Evolutionary conservation across 2,888 invertebrate species (phyloP).

Genomic region (Chironomus riparius): DNA sequence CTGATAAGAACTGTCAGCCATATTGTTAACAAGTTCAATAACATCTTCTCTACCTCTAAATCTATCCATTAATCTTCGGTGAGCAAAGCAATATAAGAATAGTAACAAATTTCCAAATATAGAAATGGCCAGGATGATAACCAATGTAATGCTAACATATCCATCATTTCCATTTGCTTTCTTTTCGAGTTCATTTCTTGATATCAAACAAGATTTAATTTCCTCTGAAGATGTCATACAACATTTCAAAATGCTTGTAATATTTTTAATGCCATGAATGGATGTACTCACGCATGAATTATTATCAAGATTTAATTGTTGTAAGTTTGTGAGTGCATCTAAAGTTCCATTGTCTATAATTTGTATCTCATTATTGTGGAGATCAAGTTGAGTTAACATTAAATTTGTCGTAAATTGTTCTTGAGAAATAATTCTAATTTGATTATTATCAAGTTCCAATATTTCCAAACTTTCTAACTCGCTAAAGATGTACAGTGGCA

Average conservation of each 20-base stretch:
- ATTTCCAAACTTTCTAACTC: not conserved
- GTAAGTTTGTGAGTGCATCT: not conserved
- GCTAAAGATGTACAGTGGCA: not conserved
- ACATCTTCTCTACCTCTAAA: not conserved
- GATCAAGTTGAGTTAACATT: not conserved
- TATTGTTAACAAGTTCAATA: not conserved
- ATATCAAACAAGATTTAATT: not conserved
- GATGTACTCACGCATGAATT: not conserved
- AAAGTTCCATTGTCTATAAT: constrained; percentile 1
- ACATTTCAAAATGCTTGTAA: not conserved
- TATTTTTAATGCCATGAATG: not conserved
- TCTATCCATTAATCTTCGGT: not conserved
- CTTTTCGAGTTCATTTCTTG: not conserved
- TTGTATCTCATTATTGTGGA: not conserved
- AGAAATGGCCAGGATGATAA: not conserved
- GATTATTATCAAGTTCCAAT: constrained; percentile 9
- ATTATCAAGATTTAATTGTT: not conserved
- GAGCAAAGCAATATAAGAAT: not conserved
- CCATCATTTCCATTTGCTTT: not conserved
- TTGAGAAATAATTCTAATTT: constrained; percentile 2
- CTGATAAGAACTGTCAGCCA: not conserved
- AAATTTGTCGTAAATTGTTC: not conserved
- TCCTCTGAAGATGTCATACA: not conserved
- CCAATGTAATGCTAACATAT: not conserved
- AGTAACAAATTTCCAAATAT: not conserved